A percentile compares a stretch with the other conserved stretches of the same genome.
Conservation (phyloP, 2,797 vertebrate species). For the Delichon dasypus region DNA sequence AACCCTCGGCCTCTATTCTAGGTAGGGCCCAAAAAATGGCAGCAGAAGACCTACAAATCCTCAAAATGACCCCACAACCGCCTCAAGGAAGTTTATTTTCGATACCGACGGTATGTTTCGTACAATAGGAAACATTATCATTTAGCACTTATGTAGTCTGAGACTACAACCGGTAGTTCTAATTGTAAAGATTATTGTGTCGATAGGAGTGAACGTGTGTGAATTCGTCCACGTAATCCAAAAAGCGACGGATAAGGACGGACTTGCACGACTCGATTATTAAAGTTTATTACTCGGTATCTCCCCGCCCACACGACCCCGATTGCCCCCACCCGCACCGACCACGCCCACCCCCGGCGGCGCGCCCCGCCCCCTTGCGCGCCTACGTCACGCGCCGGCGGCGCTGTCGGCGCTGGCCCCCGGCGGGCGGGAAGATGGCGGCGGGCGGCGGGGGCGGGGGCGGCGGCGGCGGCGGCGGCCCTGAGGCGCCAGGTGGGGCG, state of each 20-base stretch:
- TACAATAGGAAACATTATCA: accelerated
- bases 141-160: accelerated
- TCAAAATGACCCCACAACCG: neutral
- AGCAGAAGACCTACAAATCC: neutral
- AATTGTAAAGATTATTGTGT: accelerated
- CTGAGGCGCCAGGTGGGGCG: neutral
- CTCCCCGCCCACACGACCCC: neutral
- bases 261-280: accelerated
- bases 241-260: accelerated
- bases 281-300: accelerated
- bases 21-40: too few species aligned
- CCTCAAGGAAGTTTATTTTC: accelerated
- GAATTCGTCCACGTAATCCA: accelerated
- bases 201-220: accelerated
- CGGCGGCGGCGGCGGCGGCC: neutral
- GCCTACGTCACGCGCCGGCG: neutral
- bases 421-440: neutral
- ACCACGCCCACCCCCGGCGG: neutral
- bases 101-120: accelerated
- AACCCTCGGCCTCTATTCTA: neutral
- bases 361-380: neutral
- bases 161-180: accelerated
- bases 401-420: neutral
- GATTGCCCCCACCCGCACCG: neutral
- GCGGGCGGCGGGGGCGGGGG: neutral